These are phyloP conservation scores for Patella ulyssiponensis DNA, from an alignment of 2,888 invertebrate genomes.

Conservation along the genomic window DNA sequence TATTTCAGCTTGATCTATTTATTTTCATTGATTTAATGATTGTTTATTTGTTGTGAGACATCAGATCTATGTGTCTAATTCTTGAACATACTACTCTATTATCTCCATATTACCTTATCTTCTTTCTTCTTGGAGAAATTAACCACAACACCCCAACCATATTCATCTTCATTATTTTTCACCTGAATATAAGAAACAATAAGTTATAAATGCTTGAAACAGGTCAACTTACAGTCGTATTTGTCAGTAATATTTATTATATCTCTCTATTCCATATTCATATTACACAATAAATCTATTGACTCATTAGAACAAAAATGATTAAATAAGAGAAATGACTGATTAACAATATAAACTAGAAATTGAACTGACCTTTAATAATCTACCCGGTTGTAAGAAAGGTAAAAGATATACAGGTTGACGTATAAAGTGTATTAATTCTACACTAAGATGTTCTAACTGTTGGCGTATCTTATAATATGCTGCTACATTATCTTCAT, in stretches of 20 bases:
- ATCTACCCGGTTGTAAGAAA: slow-evolving; percentile 93
- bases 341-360: too few species aligned
- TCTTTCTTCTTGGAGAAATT: slow-evolving; percentile 85
- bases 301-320: too few species aligned
- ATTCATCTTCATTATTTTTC: slow-evolving; percentile 85
- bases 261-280: too few species aligned
- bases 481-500: slow-evolving; percentile 83
- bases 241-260: too few species aligned
- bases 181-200: slow-evolving; percentile 75
- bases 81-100: too few species aligned
- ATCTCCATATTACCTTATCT: slow-evolving; percentile 68
- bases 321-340: too few species aligned
- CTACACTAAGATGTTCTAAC: slow-evolving; percentile 81
- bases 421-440: slow-evolving; percentile 86
- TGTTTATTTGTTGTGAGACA: too few species aligned
- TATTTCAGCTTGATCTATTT: background rate
- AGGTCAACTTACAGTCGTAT: too few species aligned
- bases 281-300: too few species aligned
- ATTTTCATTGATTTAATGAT: too few species aligned
- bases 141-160: slow-evolving; percentile 97
- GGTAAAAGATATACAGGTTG: slow-evolving; percentile 91
- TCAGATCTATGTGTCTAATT: too few species aligned
- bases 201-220: background rate
- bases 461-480: slow-evolving; percentile 90
- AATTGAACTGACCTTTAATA: slow-evolving; percentile 82